These are phyloP conservation scores for Erpetoichthys calabaricus DNA, from an alignment of 2,797 vertebrate species.

Conservation along the genomic window DNA sequence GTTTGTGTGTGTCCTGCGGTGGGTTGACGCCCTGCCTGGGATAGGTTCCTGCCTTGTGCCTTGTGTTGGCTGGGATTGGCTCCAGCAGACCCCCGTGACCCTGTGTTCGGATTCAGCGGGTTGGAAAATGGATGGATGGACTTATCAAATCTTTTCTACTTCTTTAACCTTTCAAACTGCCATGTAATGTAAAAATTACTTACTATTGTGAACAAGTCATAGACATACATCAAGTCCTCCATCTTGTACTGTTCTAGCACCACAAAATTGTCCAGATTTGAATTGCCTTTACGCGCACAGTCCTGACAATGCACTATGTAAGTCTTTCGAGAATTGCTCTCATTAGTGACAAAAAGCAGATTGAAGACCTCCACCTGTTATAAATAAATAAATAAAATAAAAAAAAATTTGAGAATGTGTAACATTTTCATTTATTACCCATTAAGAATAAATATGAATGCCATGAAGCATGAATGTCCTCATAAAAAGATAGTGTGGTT, in stretches of 20 bases:
- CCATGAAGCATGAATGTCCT: background rate
- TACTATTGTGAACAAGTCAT: constrained; percentile 96
- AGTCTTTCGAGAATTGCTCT: constrained; percentile 85
- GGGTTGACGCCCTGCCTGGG: too few relatives aligned
- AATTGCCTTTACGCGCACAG: constrained; percentile 81
- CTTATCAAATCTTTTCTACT: background rate
- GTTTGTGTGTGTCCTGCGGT: too few relatives aligned
- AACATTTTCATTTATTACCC: too few relatives aligned
- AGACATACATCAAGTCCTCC: constrained; percentile 92
- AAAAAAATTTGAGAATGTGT: constrained; percentile 6
- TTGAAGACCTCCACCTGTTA: constrained; percentile 91
- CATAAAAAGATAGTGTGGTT: too few relatives aligned
- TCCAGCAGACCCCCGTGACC: too few relatives aligned
- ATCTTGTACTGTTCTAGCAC: constrained; percentile 95
- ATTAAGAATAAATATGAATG: background rate
- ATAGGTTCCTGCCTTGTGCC: too few relatives aligned
- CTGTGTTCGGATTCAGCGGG: too few relatives aligned
- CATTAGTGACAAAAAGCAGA: constrained; percentile 89
- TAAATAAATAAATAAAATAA: constrained; percentile 30
- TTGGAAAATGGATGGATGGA: too few relatives aligned
- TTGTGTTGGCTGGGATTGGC: too few relatives aligned
- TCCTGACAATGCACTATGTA: constrained; percentile 92
- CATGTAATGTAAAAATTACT: constrained; percentile 39
- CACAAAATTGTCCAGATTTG: constrained; percentile 84
- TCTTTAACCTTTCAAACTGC: constrained; percentile 18